A percentile compares a stretch with the other conserved stretches of the same genome.
Conservation (phyloP, 2,888 invertebrate genomes). For the Oscheius myriophilus region DNA sequence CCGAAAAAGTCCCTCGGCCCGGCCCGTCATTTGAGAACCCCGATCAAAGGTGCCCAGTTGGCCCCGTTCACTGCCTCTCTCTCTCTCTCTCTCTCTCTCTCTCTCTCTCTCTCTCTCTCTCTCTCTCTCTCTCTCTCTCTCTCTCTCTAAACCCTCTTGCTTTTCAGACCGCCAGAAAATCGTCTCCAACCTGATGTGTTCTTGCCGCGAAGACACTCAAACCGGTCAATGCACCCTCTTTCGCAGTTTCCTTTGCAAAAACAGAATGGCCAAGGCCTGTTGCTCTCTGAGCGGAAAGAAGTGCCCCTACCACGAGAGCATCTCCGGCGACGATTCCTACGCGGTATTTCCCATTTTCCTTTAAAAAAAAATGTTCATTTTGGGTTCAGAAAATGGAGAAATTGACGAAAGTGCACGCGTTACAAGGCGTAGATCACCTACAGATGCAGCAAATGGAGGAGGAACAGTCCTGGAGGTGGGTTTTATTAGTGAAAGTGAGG, state of each 20-base stretch:
- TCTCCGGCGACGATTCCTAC: slow-evolving; percentile 27
- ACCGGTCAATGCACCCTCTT: slow-evolving; percentile 35
- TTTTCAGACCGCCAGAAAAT: slow-evolving; percentile 24
- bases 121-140: not conserved
- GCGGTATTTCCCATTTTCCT: not conserved
- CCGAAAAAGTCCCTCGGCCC: too few relatives aligned
- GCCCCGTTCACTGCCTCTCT: too few relatives aligned
- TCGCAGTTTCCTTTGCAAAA: slow-evolving; percentile 38
- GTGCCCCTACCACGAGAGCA: slow-evolving; percentile 37
- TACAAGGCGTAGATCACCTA: not conserved
- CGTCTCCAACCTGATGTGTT: slow-evolving; percentile 31
- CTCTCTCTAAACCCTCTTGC: not conserved
- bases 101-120: too few relatives aligned
- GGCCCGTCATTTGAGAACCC: too few relatives aligned
- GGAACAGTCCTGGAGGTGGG: too few relatives aligned
- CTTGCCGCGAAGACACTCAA: slow-evolving; percentile 28
- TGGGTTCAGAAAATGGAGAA: slow-evolving; percentile 25
- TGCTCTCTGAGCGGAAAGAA: slow-evolving; percentile 27
- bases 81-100: too few relatives aligned
- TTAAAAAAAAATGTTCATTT: not conserved
- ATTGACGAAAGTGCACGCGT: not conserved
- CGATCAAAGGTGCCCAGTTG: too few relatives aligned
- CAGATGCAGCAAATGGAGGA: slow-evolving; percentile 6
- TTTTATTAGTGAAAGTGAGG: too few relatives aligned
- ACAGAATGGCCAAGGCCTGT: slow-evolving; percentile 41